Base-by-base conservation (phyloP, 2,888 invertebrate species). In the Helobdella robusta region DNA sequence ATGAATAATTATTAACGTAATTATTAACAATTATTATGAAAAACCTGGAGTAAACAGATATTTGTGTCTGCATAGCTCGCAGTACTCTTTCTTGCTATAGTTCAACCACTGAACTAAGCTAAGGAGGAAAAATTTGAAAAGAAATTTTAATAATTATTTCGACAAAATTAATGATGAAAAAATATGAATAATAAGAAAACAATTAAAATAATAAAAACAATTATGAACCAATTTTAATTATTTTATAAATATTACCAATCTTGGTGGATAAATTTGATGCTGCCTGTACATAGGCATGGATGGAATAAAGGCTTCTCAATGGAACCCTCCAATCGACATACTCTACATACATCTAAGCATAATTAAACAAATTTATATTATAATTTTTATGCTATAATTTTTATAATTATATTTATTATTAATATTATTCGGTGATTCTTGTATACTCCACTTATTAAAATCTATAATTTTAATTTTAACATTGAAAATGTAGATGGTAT, bases 251-350 rank as follows among this genome's bases (percentile, higher is more conserved):
- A 76, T 69, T 72, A 82, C 81, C 82, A 95, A 78, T 97, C 95
- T 81, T 97, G 95, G 81, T 97, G 97, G 68, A 97, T 95, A 85
- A 90, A 98, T 82, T 97, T 97, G 74, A 98, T 98, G 73, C 93
- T 94, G 64, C 98, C 98, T 32, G 95, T 95, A 79, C 98, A 98
- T 65, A 97, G 92, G 80, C 97, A 98, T 0, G 98, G 98, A 81
- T 98, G 93, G 80, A 91, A 97, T 11, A 98, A 83, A 0, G 93
- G 94, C 71, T 93, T 86, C 75, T 97, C 97, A 18, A 87, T 83
- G 54, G 88, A 83, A 54, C 89, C 93, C 80, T 97, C 97, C 71
- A 92, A 93, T 70, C 97, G 86, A 81, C 97, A 97, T 74, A 98
- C 95, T 76, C 97, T 87, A 82, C 97, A 98, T 76, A 98, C 95